These are phyloP conservation scores for Rhingia campestris DNA, from an alignment of 2,888 invertebrate genomes.

Conservation along the genomic window DNA sequence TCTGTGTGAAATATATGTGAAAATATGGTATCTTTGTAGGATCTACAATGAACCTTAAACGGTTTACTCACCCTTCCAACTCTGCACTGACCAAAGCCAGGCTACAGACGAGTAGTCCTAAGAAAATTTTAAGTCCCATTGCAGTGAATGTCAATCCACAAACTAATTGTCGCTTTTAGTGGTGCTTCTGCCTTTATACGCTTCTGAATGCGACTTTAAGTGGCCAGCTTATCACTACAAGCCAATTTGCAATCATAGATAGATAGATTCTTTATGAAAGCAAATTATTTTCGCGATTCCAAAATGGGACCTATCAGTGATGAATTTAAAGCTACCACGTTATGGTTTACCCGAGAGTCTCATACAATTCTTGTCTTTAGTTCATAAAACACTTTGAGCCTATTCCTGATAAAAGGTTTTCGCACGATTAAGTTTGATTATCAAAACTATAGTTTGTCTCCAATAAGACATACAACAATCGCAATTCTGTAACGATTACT, in stretches of 20 bases:
- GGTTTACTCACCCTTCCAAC: conserved; percentile 60
- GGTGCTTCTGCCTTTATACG: conserved; percentile 32
- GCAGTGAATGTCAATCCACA: conserved; percentile 6
- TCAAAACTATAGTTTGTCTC: too few relatives aligned
- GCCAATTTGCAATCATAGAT: conserved; percentile 24
- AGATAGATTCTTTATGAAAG: neutral
- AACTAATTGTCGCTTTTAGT: conserved; percentile 39
- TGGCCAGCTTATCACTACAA: conserved; percentile 27
- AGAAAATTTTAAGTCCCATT: conserved; percentile 47
- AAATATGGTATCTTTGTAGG: neutral
- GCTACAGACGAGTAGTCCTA: conserved; percentile 47
- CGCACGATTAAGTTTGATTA: too few relatives aligned
- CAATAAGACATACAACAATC: too few relatives aligned
- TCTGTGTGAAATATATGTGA: neutral
- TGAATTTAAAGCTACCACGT: too few relatives aligned
- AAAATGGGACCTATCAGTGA: neutral
- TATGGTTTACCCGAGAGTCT: too few relatives aligned
- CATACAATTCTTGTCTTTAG: too few relatives aligned
- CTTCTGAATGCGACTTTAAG: neutral
- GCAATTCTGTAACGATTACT: too few relatives aligned
- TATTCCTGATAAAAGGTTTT: too few relatives aligned
- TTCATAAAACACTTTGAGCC: too few relatives aligned
- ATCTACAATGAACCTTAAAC: neutral
- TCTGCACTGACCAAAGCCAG: conserved; percentile 61
- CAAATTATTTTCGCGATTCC: neutral